A percentile compares a stretch with the other conserved stretches of the same genome.
Evolutionary conservation across 1,140 invertebrate genomes (phyloP).

Genomic region (Hestina assimilis): DNA sequence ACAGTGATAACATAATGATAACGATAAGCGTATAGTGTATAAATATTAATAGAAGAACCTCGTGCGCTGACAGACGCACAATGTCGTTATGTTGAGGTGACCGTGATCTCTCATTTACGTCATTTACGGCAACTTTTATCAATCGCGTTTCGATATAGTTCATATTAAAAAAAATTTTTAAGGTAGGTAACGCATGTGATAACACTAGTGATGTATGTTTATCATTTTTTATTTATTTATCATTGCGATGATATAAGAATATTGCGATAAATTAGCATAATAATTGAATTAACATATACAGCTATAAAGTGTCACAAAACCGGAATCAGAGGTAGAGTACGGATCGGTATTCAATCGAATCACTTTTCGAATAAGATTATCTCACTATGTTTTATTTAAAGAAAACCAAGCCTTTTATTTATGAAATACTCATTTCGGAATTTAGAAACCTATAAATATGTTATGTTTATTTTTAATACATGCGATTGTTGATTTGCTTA

Average conservation of each 20-base stretch:
- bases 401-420: too few species aligned
- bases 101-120: slow-evolving; percentile 3
- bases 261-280: neutral
- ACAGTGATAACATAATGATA: slow-evolving; percentile 26
- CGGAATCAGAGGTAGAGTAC: too few species aligned
- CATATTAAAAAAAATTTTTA: neutral
- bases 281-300: too few species aligned
- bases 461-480: too few species aligned
- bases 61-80: slow-evolving; percentile 11
- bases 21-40: slow-evolving; percentile 8
- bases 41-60: neutral
- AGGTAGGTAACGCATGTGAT: slow-evolving; percentile 8
- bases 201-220: neutral
- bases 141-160: neutral
- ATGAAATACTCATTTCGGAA: too few species aligned
- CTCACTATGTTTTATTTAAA: too few species aligned
- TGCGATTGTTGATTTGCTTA: too few species aligned
- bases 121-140: slow-evolving; percentile 12
- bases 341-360: too few species aligned
- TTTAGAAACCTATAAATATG: too few species aligned
- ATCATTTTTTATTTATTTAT: neutral
- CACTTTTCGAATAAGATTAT: too few species aligned
- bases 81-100: slow-evolving; percentile 11
- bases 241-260: neutral
- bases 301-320: too few species aligned